Evolutionary conservation across 92 coral and sea anemone species (phyloP), one percentile per base, ranked within the genome.

Genomic region (Siderastrea siderea): DNA sequence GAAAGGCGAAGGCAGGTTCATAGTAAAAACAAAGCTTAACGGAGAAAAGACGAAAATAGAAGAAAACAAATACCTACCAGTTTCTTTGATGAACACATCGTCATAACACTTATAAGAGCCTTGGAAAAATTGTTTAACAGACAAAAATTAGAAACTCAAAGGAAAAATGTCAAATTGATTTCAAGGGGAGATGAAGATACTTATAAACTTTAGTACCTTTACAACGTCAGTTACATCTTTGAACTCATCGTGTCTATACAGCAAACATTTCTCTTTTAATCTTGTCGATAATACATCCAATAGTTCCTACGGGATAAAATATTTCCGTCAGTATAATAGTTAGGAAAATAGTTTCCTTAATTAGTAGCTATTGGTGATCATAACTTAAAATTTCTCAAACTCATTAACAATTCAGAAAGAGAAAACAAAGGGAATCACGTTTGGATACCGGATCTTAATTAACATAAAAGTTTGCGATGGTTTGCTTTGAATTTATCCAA

Each of bases 51-150:
- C 3, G n/a, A 43, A 9, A 45, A 64, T 0, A 44, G 75, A 74
- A 49, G 62, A 65, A 51, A 65, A 17, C 38, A 8, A 71, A 10
- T 17, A 89, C 98, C 77, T 91, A 93, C 98, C 64, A 95, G 84
- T 71, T 52, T 78, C 79, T 74, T 86, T 5, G 96, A 88, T 14
- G 94, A 89, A 52, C 94, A 91, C 80, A 91, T 86, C 44, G 89
- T 90, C 98, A 95, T 95, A 10, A 93, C 73, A 66, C 90, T 91
- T 38, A 90, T 89, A 13, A 95, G 81, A 11, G 92, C 91, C 98
- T 95, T 74, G 63, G 10, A 77, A 49, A 58, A 15, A 71, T 53
- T 9, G 57, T 26, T 26, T 26, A 26, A 26, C 38, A 26, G 38
- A 26, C 6, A 15, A 68, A 5, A 45, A 79, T 67, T 38, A 13